Percentiles rank a stretch among this genome's conserved stretches.
Conservation (phyloP, 2,113 vertebrate species). For the Pelodiscus sinensis region DNA sequence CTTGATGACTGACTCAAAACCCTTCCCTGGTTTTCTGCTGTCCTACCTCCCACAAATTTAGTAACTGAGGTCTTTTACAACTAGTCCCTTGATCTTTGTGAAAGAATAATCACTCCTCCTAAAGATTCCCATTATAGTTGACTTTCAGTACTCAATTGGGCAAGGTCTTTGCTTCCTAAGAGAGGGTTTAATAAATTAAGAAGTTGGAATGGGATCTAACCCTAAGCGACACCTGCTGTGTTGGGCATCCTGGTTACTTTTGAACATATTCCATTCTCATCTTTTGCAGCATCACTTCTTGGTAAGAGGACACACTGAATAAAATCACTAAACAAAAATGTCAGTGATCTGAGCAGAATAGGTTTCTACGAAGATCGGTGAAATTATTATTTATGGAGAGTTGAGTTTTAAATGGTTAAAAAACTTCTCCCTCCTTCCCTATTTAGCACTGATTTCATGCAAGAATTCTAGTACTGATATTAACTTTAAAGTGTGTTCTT, state of each 20-base stretch:
- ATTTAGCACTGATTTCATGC: background rate
- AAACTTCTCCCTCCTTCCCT: background rate
- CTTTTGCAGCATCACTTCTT: constrained; percentile 12
- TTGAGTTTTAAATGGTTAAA: background rate
- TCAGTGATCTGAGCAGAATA: background rate
- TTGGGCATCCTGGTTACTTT: background rate
- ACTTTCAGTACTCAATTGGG: background rate
- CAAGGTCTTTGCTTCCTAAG: constrained; percentile 10
- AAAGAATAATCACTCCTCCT: constrained; percentile 15
- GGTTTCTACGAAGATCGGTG: background rate
- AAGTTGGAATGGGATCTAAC: background rate
- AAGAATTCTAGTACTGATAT: background rate
- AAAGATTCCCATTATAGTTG: background rate
- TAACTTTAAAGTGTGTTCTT: background rate
- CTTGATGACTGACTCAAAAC: constrained; percentile 18
- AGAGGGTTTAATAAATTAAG: background rate
- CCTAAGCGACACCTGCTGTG: background rate
- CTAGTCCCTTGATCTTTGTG: constrained; percentile 34
- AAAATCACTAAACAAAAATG: background rate
- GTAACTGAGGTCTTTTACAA: constrained; percentile 28
- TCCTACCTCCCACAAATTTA: background rate
- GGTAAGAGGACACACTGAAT: background rate
- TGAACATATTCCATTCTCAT: background rate
- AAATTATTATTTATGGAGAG: background rate
- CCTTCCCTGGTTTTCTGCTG: background rate